Percentiles rank a stretch among this genome's conserved stretches.
phyloP scores from a whole-genome alignment of 2,797 vertebrate species.

The Sciaenops ocellatus region DNA sequence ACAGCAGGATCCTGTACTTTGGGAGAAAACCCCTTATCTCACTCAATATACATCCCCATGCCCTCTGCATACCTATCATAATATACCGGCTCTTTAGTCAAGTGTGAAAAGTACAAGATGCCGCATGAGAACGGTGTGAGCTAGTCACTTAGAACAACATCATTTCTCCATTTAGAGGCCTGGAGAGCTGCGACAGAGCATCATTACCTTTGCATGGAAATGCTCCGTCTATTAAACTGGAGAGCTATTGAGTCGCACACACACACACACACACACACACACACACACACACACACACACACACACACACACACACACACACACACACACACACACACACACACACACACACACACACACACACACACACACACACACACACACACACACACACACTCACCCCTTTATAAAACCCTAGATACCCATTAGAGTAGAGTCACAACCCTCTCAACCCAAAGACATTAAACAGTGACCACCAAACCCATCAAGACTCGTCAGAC shows the following conservation, averaged over 20 bases:
- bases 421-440: conserved; percentile 58
- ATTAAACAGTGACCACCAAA: conserved; percentile 68
- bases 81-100: conserved; percentile 48
- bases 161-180: conserved; percentile 72
- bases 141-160: conserved; percentile 60
- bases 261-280: neutral
- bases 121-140: conserved; percentile 49
- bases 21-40: conserved; percentile 39
- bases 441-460: conserved; percentile 51
- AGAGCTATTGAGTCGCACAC: conserved; percentile 31
- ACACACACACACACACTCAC: neutral
- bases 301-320: neutral
- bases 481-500: conserved; percentile 63
- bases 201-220: conserved; percentile 69
- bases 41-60: conserved; percentile 47
- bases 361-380: neutral
- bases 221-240: conserved; percentile 53
- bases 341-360: neutral
- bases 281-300: neutral
- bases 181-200: conserved; percentile 54
- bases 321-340: neutral
- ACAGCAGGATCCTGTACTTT: conserved; percentile 51
- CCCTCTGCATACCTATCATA: conserved; percentile 48
- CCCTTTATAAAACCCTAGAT: conserved; percentile 53
- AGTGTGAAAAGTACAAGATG: conserved; percentile 63